phyloP scores from a whole-genome alignment of 1,140 invertebrate genomes.

The Leptoteleia sp. region DNA sequence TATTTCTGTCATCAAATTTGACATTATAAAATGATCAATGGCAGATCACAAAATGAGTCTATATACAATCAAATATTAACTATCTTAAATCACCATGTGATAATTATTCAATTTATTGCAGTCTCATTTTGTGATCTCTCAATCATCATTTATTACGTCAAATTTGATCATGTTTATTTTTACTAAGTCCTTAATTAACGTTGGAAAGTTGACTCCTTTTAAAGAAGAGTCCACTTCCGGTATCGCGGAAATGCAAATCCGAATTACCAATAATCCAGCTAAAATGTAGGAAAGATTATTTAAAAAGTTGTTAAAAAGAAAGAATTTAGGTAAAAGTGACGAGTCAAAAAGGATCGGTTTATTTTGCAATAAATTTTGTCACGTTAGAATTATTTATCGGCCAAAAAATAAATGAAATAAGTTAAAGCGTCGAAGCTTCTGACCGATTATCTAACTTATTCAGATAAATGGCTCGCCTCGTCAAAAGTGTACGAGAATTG shows the following conservation, averaged over 20 bases:
- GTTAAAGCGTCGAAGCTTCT: too few relatives aligned
- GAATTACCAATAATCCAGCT: constrained; percentile 2
- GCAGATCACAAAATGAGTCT: too few relatives aligned
- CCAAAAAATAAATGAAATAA: neutral
- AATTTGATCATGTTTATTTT: too few relatives aligned
- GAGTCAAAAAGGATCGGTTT: too few relatives aligned
- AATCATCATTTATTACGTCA: too few relatives aligned
- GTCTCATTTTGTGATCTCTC: too few relatives aligned
- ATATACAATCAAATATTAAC: too few relatives aligned
- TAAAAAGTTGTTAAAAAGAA: constrained; percentile 4
- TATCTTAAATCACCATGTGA: too few relatives aligned
- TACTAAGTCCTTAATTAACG: constrained; percentile 25
- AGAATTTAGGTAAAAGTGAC: too few relatives aligned
- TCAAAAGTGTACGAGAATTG: constrained; percentile 1
- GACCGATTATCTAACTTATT: constrained; percentile 14
- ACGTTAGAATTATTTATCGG: constrained; percentile 8
- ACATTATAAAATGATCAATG: too few relatives aligned
- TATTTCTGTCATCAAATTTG: too few relatives aligned
- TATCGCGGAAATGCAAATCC: constrained; percentile 17
- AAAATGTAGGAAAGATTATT: neutral
- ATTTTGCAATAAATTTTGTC: constrained; percentile 1
- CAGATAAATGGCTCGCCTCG: neutral
- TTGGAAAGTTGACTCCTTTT: constrained; percentile 15
- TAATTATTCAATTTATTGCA: too few relatives aligned
- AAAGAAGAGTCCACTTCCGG: constrained; percentile 26